phyloP scores from a whole-genome alignment of 1,140 invertebrate species.

The Subanguina moxae region DNA sequence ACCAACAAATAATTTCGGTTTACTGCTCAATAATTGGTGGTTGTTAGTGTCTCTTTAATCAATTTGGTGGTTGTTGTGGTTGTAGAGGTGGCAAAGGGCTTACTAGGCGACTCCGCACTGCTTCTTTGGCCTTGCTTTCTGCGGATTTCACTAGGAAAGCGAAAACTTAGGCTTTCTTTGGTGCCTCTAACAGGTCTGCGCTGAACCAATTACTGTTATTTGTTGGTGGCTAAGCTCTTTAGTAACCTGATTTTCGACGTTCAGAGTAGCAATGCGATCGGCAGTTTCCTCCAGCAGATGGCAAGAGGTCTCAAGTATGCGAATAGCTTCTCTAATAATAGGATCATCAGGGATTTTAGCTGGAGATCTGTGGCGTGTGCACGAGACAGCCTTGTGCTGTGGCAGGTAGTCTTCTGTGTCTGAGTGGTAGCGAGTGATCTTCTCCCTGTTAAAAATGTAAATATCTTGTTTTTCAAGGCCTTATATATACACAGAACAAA shows the following conservation, averaged over 20 bases:
- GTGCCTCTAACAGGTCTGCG: not conserved
- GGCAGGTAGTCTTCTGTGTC: not conserved
- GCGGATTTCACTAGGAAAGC: conserved; percentile 1
- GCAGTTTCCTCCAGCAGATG: conserved; percentile 28
- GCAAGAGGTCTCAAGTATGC: conserved; percentile 25
- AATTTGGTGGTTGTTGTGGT: conserved; percentile 3
- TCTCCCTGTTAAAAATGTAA: not conserved
- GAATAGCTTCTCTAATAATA: conserved; percentile 19
- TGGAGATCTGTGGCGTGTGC: not conserved
- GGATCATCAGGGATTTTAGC: not conserved
- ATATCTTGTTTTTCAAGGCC: too few relatives aligned
- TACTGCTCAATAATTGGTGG: not conserved
- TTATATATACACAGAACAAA: too few relatives aligned
- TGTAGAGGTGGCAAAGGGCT: not conserved
- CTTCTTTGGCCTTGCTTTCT: not conserved
- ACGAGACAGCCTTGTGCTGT: not conserved
- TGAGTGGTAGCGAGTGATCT: not conserved
- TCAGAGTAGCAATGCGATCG: conserved; percentile 1
- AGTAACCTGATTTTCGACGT: not conserved
- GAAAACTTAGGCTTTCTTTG: not conserved
- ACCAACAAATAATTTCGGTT: too few relatives aligned
- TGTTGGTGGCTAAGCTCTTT: too few relatives aligned
- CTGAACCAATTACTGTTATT: too few relatives aligned
- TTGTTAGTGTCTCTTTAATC: not conserved
- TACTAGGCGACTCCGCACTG: too few relatives aligned